Percentiles rank a stretch among this genome's conserved stretches.
Evolutionary conservation across 2,113 vertebrate species (phyloP).

Genomic region (Cynocephalus volans): DNA sequence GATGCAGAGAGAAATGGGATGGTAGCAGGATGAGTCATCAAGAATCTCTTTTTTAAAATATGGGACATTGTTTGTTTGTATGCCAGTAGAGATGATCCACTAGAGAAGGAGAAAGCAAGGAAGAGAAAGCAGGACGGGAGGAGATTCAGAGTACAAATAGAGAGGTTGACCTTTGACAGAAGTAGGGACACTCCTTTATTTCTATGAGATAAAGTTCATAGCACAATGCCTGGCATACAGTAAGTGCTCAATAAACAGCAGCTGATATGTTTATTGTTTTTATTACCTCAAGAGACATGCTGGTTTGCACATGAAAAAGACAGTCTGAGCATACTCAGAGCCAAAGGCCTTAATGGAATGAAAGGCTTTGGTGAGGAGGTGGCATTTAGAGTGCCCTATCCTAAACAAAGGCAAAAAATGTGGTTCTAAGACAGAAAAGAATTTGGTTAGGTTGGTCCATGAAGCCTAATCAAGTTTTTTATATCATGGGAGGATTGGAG

Average conservation of each 20-base stretch:
- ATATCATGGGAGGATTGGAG: background rate
- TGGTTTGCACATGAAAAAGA: background rate
- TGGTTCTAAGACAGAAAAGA: background rate
- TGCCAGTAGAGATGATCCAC: background rate
- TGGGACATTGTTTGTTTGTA: background rate
- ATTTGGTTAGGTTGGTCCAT: background rate
- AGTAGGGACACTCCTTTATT: background rate
- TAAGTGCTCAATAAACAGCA: background rate
- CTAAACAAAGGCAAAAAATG: background rate
- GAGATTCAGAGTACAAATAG: background rate
- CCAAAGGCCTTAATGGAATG: background rate
- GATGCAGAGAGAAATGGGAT: background rate
- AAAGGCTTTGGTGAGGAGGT: background rate
- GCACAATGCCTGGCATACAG: background rate
- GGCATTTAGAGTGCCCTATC: background rate
- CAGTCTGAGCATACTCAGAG: background rate
- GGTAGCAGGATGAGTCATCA: background rate
- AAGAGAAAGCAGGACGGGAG: background rate
- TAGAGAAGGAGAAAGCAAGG: slow-evolving; percentile 6
- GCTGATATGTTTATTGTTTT: background rate
- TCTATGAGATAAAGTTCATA: background rate
- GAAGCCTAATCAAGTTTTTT: background rate
- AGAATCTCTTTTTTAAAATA: background rate
- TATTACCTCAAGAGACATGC: background rate
- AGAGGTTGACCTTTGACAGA: background rate